phyloP scores from a whole-genome alignment of 1,140 invertebrate genomes.

The Acromyrmex heyeri region DNA sequence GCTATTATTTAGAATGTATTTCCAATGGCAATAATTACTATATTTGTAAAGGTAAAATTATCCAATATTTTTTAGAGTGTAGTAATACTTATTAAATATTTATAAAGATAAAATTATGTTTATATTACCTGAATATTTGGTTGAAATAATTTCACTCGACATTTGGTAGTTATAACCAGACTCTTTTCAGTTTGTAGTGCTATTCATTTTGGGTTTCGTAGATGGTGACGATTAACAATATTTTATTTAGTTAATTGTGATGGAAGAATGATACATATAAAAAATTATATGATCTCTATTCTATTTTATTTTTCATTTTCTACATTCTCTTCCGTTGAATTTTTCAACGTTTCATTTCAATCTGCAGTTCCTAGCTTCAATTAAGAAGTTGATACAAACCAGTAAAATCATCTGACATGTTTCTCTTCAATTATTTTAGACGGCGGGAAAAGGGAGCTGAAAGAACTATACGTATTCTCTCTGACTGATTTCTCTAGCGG shows the following conservation, averaged over 20 bases:
- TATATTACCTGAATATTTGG: too few species aligned
- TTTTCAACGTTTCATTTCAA: conserved; percentile 7
- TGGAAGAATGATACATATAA: background rate
- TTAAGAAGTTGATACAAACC: conserved; percentile 31
- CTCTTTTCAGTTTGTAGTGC: background rate
- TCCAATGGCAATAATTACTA: too few species aligned
- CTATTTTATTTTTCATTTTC: conserved; percentile 10
- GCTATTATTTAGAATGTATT: too few species aligned
- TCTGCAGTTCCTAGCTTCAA: conserved; percentile 5
- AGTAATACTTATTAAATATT: too few species aligned
- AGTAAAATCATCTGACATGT: conserved; percentile 27
- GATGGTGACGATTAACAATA: background rate
- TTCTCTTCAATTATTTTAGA: conserved; percentile 45
- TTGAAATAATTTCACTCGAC: too few species aligned
- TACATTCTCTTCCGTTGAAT: background rate
- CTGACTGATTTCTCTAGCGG: conserved; percentile 31
- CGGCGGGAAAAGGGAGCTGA: conserved; percentile 6
- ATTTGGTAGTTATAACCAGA: too few species aligned
- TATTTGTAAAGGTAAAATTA: too few species aligned
- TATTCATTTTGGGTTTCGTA: background rate
- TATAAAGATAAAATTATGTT: too few species aligned
- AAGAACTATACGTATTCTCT: background rate
- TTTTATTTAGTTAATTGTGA: background rate
- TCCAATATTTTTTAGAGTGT: too few species aligned
- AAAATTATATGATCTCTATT: background rate